Conservation (phyloP, 2,888 invertebrate genomes). For the Trileptium ribeirensis region DNA sequence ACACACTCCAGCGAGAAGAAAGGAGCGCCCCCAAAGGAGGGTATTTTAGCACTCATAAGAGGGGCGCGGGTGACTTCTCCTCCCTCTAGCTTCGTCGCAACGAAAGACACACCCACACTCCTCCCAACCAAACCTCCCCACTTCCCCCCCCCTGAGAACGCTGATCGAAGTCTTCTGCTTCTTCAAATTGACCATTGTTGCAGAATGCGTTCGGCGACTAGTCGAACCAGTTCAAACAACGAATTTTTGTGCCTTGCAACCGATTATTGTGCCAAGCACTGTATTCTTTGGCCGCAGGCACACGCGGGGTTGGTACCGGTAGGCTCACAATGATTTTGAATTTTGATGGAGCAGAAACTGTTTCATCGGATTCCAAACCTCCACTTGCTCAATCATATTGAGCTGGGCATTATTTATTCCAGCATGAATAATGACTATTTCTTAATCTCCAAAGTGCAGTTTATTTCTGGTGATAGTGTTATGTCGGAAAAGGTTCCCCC, state of each 20-base stretch:
- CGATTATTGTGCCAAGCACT: neutral
- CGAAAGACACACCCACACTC: no score
- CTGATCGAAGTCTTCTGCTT: neutral
- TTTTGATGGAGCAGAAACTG: neutral
- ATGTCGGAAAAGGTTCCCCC: neutral
- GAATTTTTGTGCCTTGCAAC: neutral
- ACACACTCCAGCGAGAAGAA: no score
- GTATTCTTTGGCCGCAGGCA: neutral
- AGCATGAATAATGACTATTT: neutral
- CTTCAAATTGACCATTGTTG: no score
- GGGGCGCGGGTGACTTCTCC: no score
- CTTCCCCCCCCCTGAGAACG: no score
- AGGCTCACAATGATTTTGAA: neutral
- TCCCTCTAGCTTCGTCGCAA: no score
- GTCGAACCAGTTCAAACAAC: neutral
- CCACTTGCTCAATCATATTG: neutral
- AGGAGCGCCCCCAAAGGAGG: no score
- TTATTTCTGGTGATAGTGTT: neutral
- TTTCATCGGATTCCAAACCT: neutral
- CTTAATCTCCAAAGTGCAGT: neutral
- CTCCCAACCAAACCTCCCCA: no score
- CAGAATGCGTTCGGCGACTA: neutral
- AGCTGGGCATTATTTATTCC: neutral
- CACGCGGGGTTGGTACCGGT: neutral
- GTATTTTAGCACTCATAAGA: no score